These are phyloP conservation scores for Sarotherodon lohbergeri DNA, from an alignment of 2,113 vertebrate genomes.

Conservation along the genomic window DNA sequence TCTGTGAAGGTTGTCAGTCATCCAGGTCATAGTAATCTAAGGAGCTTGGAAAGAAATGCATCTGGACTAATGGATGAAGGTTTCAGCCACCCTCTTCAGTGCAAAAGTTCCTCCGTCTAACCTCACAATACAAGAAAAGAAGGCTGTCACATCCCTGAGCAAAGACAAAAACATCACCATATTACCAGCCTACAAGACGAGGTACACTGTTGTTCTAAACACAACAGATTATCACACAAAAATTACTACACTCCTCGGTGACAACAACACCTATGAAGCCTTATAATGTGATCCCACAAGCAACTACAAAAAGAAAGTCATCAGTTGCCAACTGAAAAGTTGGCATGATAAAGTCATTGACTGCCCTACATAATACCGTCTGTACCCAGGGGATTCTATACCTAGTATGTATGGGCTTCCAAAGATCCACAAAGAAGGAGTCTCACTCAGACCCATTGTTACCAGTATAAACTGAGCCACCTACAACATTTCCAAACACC, in stretches of 20 bases:
- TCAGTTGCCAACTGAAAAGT: neutral
- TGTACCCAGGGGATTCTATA: neutral
- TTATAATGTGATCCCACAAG: neutral
- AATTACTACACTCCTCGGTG: neutral
- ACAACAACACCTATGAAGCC: neutral
- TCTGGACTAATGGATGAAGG: neutral
- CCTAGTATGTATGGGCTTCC: accelerated
- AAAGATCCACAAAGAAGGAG: neutral
- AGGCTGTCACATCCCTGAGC: neutral
- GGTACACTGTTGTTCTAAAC: neutral
- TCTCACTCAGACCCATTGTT: neutral
- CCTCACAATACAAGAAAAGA: neutral
- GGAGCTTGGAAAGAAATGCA: neutral
- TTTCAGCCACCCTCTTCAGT: neutral
- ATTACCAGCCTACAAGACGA: neutral
- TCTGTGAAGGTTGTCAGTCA: neutral
- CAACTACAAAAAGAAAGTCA: neutral
- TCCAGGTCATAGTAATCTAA: neutral
- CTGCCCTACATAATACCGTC: neutral
- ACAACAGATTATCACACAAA: neutral
- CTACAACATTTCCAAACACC: neutral
- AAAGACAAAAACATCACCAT: neutral
- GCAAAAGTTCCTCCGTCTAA: neutral
- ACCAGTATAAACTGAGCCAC: neutral
- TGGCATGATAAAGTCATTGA: neutral